These are phyloP conservation scores for Campaea margaritaria DNA, from an alignment of 2,888 invertebrate species.

Conservation along the genomic window DNA sequence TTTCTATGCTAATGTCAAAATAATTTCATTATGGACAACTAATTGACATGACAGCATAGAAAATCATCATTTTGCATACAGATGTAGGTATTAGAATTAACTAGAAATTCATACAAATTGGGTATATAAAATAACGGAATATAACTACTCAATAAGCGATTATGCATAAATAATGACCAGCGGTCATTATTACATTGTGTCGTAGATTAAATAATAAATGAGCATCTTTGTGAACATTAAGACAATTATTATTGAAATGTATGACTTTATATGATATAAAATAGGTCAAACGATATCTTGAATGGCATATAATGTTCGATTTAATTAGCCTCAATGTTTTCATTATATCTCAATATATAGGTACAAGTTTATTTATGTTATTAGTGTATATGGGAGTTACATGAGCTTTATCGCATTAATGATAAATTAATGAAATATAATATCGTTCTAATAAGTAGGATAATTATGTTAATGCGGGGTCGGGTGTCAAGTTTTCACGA, in stretches of 20 bases:
- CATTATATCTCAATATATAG: conserved; percentile 55
- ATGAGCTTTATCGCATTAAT: conserved; percentile 14
- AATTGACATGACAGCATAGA: neutral
- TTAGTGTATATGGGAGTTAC: conserved; percentile 16
- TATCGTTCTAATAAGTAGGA: neutral
- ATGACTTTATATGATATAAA: conserved; percentile 80
- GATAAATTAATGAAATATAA: neutral
- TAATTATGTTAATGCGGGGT: no score
- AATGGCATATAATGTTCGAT: conserved; percentile 77
- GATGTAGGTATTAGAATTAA: neutral
- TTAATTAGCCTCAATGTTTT: conserved; percentile 79
- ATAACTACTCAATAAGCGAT: conserved; percentile 11
- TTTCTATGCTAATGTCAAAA: no score
- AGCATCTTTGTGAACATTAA: conserved; percentile 67
- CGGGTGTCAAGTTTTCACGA: no score
- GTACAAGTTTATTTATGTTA: conserved; percentile 37
- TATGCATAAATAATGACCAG: conserved; percentile 25
- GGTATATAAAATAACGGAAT: neutral
- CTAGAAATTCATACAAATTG: neutral
- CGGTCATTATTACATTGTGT: conserved; percentile 33
- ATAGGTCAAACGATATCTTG: conserved; percentile 75
- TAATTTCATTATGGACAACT: no score
- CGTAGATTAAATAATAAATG: conserved; percentile 60
- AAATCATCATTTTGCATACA: neutral
- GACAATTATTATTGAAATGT: conserved; percentile 78